Evolutionary conservation across 2,797 vertebrate genomes (phyloP).

Genomic region (Carduelis carduelis): DNA sequence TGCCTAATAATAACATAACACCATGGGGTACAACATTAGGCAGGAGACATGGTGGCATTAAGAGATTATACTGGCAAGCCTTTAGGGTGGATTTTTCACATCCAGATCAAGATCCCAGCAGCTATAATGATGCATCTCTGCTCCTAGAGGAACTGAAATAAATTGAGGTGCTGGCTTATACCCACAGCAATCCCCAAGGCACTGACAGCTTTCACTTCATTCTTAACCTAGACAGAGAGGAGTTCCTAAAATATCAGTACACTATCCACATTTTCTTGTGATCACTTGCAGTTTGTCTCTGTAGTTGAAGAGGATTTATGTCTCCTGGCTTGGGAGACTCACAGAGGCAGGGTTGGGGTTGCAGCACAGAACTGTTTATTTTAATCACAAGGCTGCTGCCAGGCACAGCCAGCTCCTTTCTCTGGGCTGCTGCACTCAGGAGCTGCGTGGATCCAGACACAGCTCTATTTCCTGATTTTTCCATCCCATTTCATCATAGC

Average conservation of each 20-base stretch:
- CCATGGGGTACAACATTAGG: neutral
- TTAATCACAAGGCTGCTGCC: neutral
- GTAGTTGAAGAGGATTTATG: neutral
- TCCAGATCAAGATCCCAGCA: neutral
- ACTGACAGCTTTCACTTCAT: neutral
- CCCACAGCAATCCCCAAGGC: neutral
- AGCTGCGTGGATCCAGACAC: neutral
- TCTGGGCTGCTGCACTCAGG: neutral
- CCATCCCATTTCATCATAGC: neutral
- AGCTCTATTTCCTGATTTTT: conserved; percentile 22
- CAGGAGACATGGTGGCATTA: neutral
- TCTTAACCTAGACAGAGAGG: neutral
- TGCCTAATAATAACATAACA: neutral
- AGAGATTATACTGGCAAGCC: neutral
- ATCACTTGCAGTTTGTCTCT: neutral
- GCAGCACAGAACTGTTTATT: neutral
- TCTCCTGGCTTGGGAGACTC: neutral
- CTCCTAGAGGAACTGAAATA: neutral
- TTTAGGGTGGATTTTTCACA: neutral
- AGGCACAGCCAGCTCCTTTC: neutral
- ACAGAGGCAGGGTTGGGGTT: neutral
- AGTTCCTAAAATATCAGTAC: neutral
- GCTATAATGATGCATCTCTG: neutral
- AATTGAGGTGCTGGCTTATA: neutral
- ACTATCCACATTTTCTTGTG: neutral